Percentiles rank a stretch among this genome's conserved stretches.
Evolutionary conservation across 2,797 vertebrate species (phyloP).

Genomic region (Ctenosaura bakeri): DNA sequence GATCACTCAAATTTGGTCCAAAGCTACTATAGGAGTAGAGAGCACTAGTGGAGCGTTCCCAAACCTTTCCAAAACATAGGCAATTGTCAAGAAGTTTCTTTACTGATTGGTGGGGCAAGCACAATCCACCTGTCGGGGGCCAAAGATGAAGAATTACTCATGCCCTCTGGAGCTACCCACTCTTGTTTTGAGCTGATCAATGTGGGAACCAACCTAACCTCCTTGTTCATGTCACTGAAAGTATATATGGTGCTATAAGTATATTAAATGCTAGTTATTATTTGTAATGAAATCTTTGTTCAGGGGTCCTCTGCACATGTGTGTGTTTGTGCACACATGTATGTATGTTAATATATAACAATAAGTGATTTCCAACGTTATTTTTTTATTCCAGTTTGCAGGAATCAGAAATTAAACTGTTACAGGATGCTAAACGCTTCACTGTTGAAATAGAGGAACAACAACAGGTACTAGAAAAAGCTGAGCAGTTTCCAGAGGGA

Average conservation of each 20-base stretch:
- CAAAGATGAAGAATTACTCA: background rate
- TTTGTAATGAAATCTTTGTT: background rate
- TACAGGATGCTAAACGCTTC: slow-evolving; percentile 84
- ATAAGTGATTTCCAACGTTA: slow-evolving; percentile 21
- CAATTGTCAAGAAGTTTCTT: too few relatives aligned
- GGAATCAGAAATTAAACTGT: slow-evolving; percentile 86
- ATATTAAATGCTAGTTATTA: background rate
- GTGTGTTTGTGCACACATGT: background rate
- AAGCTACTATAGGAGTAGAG: too few relatives aligned
- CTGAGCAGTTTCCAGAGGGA: slow-evolving; percentile 83
- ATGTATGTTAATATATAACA: background rate
- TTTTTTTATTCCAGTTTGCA: slow-evolving; percentile 82
- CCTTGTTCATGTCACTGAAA: background rate
- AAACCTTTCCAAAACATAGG: too few relatives aligned
- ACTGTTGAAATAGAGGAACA: slow-evolving; percentile 83
- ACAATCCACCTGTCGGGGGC: too few relatives aligned
- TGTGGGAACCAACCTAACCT: too few relatives aligned
- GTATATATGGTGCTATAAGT: background rate
- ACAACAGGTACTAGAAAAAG: slow-evolving; percentile 80
- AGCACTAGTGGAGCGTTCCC: too few relatives aligned
- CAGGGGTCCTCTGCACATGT: background rate
- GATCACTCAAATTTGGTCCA: too few relatives aligned
- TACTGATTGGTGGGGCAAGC: too few relatives aligned
- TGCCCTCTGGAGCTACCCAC: background rate
- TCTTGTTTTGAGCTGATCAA: background rate